phyloP scores from a whole-genome alignment of 2,113 vertebrate genomes.

The Procavia capensis region DNA sequence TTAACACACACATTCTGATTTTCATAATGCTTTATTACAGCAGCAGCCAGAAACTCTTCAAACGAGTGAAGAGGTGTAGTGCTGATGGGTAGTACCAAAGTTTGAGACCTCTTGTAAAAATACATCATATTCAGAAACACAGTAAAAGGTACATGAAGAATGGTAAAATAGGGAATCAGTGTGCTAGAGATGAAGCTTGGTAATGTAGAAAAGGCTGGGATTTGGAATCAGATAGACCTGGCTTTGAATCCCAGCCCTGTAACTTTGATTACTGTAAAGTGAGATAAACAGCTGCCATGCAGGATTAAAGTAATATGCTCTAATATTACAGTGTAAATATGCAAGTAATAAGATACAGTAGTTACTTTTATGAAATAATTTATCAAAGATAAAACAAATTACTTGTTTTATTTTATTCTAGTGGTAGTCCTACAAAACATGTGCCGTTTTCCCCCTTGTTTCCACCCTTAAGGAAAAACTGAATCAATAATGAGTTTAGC shows the following conservation, averaged over 20 bases:
- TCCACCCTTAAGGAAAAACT: background rate
- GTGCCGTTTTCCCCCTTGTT: background rate
- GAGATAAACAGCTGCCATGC: background rate
- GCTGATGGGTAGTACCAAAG: background rate
- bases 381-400: background rate
- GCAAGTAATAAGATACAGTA: background rate
- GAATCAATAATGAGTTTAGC: background rate
- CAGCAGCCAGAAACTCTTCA: background rate
- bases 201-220: background rate
- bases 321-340: background rate
- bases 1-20: background rate
- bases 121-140: background rate
- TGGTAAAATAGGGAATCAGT: background rate
- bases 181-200: background rate
- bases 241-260: background rate
- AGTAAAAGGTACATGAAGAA: background rate
- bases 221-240: background rate
- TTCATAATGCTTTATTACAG: background rate
- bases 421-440: background rate
- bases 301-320: background rate
- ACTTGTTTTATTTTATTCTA: slow-evolving; percentile 11
- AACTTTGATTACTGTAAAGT: slow-evolving; percentile 18
- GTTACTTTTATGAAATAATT: slow-evolving; percentile 2
- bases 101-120: slow-evolving; percentile 10
- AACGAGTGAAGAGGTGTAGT: background rate